Conservation (phyloP, 1,140 invertebrate species). For the Cyclargus thomasi region DNA sequence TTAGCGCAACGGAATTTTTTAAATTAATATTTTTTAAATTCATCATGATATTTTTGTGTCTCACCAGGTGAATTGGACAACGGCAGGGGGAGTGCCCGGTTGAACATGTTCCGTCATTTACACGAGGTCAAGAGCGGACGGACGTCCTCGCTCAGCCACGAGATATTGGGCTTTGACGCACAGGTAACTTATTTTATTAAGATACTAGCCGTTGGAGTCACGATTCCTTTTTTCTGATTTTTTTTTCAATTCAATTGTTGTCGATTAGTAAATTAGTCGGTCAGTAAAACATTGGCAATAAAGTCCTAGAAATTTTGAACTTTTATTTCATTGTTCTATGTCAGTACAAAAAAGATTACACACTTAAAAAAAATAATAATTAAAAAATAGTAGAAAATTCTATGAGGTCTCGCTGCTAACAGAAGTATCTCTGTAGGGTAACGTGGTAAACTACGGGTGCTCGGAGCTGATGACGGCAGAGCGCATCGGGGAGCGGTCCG, state of each 20-base stretch:
- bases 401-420: too few relatives aligned
- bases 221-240: background rate
- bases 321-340: too few relatives aligned
- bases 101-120: constrained; percentile 96
- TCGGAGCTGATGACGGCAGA: constrained; percentile 93
- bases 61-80: constrained; percentile 89
- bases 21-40: too few relatives aligned
- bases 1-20: too few relatives aligned
- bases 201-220: too few relatives aligned
- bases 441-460: constrained; percentile 89
- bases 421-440: constrained; percentile 66
- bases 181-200: constrained; percentile 63
- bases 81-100: constrained; percentile 92
- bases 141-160: constrained; percentile 97
- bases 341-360: too few relatives aligned
- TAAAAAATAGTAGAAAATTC: too few relatives aligned
- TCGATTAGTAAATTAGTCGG: too few relatives aligned
- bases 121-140: constrained; percentile 97
- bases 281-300: too few relatives aligned
- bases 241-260: too few relatives aligned
- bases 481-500: constrained; percentile 93
- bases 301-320: too few relatives aligned
- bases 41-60: background rate
- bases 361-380: too few relatives aligned
- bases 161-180: constrained; percentile 95